Base-by-base conservation (phyloP, 2,113 vertebrate genomes). In the Cricetomys ansorgei region DNA sequence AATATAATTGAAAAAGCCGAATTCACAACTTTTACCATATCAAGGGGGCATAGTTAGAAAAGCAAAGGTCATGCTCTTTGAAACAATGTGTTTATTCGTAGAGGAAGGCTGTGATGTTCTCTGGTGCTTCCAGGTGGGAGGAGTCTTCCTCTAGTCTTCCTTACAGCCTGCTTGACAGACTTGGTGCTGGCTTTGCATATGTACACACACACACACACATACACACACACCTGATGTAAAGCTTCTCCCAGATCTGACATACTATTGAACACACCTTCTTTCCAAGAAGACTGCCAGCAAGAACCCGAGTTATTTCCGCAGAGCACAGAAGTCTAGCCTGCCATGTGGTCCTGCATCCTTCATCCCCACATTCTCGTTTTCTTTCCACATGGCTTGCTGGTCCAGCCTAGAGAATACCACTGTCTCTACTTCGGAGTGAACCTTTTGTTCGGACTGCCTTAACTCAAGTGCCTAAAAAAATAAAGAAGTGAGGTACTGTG, bases 211-310 rank as follows among this genome's bases (percentile, higher is more conserved):
- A 15, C 31, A 43, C 62, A n/a, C n/a, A n/a, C n/a, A n/a, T n/a
- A n/a, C 13, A 5, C 12, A 21, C 29, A n/a, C 53, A 13, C 3
- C 37, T 59, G n/a, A n/a, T 89, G 50, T 25, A 48, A 11, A 77
- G 25, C 15, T 76, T n/a, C 17, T 25, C 69, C 50, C 31, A 86
- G 90, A 64, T 13, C 92, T 80, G 45, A 65, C 9, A 16, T 7
- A 53, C 7, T 72, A 1, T 37, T 69, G 89, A 80, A 84, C n/a
- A n/a, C n/a, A 69, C 0, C 34, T 93, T 76, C 81, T 70, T 88
- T 85, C 45, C 45, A 69, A 80, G 76, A 96, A 91, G 65, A 84
- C 40, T 75, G 62, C 37, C 70, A n/a, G 27, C 75, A 92, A 70
- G 89, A 88, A 45, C 50, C 73, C 59, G 5, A 45, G 34, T 45